Conservation (phyloP, 2,888 invertebrate species). For the Caenorhabditis sp. region DNA sequence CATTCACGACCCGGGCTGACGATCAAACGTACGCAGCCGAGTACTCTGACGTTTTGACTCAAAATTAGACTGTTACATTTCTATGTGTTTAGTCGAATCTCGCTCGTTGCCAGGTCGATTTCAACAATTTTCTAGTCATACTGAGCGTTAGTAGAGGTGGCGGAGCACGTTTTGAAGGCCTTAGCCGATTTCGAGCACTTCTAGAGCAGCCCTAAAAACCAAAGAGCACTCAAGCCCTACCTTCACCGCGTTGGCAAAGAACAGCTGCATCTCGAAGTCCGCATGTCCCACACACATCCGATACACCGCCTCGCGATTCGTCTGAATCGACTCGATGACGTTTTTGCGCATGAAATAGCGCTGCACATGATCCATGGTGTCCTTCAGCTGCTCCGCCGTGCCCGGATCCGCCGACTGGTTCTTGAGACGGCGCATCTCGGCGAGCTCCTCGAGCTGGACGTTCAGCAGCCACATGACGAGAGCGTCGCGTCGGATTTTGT, state of each 20-base stretch:
- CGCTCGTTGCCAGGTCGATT: too few relatives aligned
- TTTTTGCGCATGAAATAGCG: constrained; percentile 88
- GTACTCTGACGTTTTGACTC: too few relatives aligned
- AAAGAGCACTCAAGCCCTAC: too few relatives aligned
- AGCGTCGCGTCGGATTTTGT: constrained; percentile 91
- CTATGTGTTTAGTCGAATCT: too few relatives aligned
- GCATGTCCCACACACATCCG: constrained; percentile 95
- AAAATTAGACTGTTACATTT: too few relatives aligned
- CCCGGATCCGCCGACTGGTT: background rate
- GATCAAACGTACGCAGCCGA: too few relatives aligned
- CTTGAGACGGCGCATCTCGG: constrained; percentile 66
- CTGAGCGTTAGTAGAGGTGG: too few relatives aligned
- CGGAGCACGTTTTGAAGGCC: too few relatives aligned
- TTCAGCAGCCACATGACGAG: constrained; percentile 96
- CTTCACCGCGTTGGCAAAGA: constrained; percentile 91
- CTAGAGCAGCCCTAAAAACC: too few relatives aligned
- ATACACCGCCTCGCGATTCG: constrained; percentile 91
- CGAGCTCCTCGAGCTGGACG: constrained; percentile 84
- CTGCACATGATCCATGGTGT: constrained; percentile 89
- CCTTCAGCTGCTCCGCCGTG: constrained; percentile 72
- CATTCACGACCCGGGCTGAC: too few relatives aligned
- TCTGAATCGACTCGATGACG: constrained; percentile 90
- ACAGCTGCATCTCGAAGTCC: constrained; percentile 92
- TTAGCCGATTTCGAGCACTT: too few relatives aligned
- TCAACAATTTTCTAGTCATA: too few relatives aligned